Evolutionary conservation across 35 echinoderm and acorn worm species (phyloP).

Genomic region (Apostichopus japonicus): DNA sequence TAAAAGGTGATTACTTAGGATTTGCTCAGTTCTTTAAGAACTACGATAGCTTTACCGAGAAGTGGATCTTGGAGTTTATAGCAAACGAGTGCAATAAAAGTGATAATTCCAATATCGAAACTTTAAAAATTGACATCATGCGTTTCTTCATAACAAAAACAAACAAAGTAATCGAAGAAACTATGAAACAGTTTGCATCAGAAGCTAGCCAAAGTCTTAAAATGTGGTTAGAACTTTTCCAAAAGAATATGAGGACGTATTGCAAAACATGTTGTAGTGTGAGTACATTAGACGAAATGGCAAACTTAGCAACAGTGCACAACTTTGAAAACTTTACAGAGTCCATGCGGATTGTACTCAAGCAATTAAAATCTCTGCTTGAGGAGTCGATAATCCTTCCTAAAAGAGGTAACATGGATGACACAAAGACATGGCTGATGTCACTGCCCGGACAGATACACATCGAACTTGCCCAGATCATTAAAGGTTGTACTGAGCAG

Average conservation of each 20-base stretch:
- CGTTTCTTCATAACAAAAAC: background rate
- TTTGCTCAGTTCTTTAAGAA: slow-evolving; percentile 33
- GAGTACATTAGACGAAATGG: background rate
- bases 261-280: background rate
- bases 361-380: background rate
- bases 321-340: background rate
- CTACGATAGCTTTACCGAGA: slow-evolving; percentile 5
- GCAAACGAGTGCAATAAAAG: slow-evolving; percentile 34
- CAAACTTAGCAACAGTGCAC: background rate
- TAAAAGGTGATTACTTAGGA: slow-evolving; percentile 6
- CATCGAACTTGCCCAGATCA: background rate
- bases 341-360: background rate
- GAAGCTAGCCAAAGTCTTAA: background rate
- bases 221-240: background rate
- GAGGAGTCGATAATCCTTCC: background rate
- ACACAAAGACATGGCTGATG: slow-evolving; percentile 19
- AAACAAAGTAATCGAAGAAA: background rate
- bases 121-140: background rate
- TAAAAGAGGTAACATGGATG: background rate
- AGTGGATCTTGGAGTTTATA: slow-evolving; percentile 51
- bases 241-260: background rate
- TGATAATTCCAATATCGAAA: background rate
- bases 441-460: background rate
- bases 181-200: background rate
- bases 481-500: slow-evolving; percentile 23